Base-by-base conservation (phyloP, 2,888 invertebrate genomes). In the Periphyllus acericola region DNA sequence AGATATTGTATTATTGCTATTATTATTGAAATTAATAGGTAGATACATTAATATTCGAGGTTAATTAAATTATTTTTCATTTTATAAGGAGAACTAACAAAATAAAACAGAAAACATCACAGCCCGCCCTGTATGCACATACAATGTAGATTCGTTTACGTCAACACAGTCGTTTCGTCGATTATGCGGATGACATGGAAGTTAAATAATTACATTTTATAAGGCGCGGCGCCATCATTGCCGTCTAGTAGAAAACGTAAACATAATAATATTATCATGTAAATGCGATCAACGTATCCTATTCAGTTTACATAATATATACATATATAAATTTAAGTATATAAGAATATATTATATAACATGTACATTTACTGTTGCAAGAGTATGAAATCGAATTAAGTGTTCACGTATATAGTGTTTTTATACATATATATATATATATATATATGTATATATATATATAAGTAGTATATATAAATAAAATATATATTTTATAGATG, bases 181-280 rank as follows among this genome's bases (percentile, higher is more conserved):
- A 32, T 40, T 52, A 76, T 21, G 52, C 32, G 21, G 11, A 32
- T 21, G 32, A 19, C 32, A 19, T 32, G 21, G 9, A 32, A 78
- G 32, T 78, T 52, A 52, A 52, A 78, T 78, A 78, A 55, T 78
- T 78, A 78, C 21, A 52, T 29, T n/a, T n/a, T 78, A 78, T 52
- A 32, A 29, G 32, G 52, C 32, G 21, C 52, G 78, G 52, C 78
- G 52, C 78, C 78, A 29, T 78, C 52, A 52, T 2, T 25, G 32
- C 11, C 32, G 52, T 4, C 32, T 52, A 25, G 52, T 21, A 55
- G 21, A 78, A 78, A 55, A 75, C 3, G n/a, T 29, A 75, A 75
- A 55, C 78, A 55, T 32, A 78, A 78, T 78, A 78, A 78, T 78
- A 78, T 55, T 78, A 78, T 78, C 21, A 55, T 78, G 78, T 25